Evolutionary conservation across 2,113 vertebrate species (phyloP).

Genomic region (Chaenocephalus aceratus): DNA sequence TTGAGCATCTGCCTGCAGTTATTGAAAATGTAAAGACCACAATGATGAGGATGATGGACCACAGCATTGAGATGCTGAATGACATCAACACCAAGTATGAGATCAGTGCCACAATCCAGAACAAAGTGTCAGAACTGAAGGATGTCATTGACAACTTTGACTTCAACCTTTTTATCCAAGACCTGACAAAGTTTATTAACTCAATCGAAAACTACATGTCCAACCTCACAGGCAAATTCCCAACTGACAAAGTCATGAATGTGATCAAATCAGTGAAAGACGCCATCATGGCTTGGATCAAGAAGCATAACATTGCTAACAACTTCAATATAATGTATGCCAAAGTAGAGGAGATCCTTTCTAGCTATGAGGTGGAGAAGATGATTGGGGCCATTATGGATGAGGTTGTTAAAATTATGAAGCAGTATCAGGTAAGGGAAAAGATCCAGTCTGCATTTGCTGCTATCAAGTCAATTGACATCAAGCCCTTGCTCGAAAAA

Average conservation of each 20-base stretch:
- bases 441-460: constrained; percentile 78
- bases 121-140: constrained; percentile 84
- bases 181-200: constrained; percentile 79
- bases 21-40: constrained; percentile 83
- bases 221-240: constrained; percentile 78
- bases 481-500: constrained; percentile 82
- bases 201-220: constrained; percentile 75
- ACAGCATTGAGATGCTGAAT: constrained; percentile 82
- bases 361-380: constrained; percentile 87
- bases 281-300: constrained; percentile 78
- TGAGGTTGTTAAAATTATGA: constrained; percentile 84
- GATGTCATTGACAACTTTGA: constrained; percentile 85
- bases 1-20: constrained; percentile 85
- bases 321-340: constrained; percentile 81
- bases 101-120: constrained; percentile 83
- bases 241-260: constrained; percentile 81
- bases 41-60: constrained; percentile 78
- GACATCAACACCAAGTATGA: constrained; percentile 83
- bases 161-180: constrained; percentile 75
- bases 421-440: constrained; percentile 87
- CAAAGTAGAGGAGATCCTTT: constrained; percentile 82
- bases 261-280: constrained; percentile 82
- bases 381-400: constrained; percentile 85
- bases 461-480: constrained; percentile 82
- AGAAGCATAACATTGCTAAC: constrained; percentile 83